Conservation (phyloP, 2,888 invertebrate genomes). For the Epirrhoe alternata region DNA sequence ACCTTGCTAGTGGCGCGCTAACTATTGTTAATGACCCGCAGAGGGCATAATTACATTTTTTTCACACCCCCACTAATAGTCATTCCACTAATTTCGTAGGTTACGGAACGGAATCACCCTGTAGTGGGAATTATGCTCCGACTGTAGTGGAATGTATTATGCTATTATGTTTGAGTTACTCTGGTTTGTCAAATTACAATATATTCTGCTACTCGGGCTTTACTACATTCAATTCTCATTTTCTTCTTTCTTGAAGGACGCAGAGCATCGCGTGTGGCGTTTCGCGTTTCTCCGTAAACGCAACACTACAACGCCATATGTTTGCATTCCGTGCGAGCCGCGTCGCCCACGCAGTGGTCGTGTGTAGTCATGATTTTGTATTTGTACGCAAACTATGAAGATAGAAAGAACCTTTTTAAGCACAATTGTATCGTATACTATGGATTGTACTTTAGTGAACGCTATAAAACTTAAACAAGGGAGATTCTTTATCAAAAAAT, state of each 20-base stretch:
- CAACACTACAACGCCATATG: no score
- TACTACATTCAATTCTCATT: no score
- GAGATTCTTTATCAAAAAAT: not conserved
- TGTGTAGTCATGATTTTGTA: no score
- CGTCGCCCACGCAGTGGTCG: no score
- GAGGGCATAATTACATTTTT: conserved; percentile 80
- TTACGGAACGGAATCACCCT: conserved; percentile 55
- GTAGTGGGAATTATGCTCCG: conserved; percentile 41
- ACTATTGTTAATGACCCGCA: conserved; percentile 81
- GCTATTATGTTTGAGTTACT: conserved; percentile 8
- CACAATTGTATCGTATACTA: no score
- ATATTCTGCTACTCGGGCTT: not conserved
- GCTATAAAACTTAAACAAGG: not conserved
- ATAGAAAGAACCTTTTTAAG: no score
- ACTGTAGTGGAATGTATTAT: conserved; percentile 18
- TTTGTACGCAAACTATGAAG: no score
- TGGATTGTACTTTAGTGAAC: not conserved
- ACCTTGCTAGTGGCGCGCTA: conserved; percentile 55
- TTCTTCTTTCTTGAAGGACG: no score
- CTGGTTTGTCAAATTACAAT: not conserved
- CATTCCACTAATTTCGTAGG: conserved; percentile 77
- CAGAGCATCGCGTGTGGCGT: no score
- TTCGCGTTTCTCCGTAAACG: no score
- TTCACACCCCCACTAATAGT: conserved; percentile 73
- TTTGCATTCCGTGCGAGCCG: no score